Percentiles rank a stretch among this genome's conserved stretches.
phyloP scores from a whole-genome alignment of 2,797 vertebrate species.

The Leucoraja ocellata region DNA sequence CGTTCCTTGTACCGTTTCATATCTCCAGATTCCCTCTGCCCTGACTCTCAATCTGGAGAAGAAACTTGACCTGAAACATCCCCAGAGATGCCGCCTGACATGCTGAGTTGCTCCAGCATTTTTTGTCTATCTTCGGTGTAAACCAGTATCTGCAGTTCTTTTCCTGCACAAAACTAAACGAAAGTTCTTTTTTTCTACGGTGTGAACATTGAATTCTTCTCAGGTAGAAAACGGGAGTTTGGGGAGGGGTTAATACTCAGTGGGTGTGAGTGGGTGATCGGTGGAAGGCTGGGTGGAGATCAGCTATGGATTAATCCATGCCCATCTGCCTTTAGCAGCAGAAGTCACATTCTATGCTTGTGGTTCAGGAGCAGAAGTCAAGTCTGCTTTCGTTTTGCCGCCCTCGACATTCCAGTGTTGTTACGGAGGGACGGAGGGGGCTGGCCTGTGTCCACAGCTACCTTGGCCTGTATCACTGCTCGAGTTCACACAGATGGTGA shows the following conservation, averaged over 20 bases:
- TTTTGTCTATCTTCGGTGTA: no score
- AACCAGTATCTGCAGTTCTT: no score
- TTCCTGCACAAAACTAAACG: no score
- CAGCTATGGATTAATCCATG: not conserved
- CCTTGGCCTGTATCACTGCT: not conserved
- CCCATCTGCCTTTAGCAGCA: not conserved
- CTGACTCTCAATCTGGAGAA: no score
- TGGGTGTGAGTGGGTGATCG: not conserved
- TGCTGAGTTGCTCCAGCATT: no score
- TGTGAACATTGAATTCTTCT: not conserved
- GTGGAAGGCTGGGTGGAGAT: not conserved
- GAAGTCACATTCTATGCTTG: not conserved
- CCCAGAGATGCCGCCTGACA: no score
- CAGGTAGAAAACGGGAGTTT: not conserved
- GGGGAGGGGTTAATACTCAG: not conserved
- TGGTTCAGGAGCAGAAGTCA: not conserved
- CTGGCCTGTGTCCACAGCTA: not conserved
- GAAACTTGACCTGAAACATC: no score
- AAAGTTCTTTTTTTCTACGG: no score
- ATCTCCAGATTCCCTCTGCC: no score
- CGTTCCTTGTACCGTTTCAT: no score
- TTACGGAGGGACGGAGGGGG: not conserved
- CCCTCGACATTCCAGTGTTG: not conserved
- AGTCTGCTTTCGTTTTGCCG: not conserved
- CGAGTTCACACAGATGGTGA: constrained; percentile 26